Evolutionary conservation across 2,888 invertebrate species (phyloP), one percentile per base, ranked within the genome.

Genomic region (Leucophenga maculata): DNA sequence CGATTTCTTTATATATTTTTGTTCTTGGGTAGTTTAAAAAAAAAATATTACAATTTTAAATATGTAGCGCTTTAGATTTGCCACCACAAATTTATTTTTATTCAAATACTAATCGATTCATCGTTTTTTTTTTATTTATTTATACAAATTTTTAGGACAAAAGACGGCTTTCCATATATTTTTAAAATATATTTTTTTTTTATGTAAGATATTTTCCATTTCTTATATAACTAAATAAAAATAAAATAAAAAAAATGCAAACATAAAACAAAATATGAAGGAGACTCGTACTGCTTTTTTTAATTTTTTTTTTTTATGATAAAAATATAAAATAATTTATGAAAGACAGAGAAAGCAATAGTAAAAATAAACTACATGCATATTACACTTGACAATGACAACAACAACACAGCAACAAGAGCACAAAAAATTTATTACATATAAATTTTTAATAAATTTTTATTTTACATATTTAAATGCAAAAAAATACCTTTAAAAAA

Each of bases 1-100:
- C 50, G 60, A 8, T 52, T 60, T 67, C 39, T 60, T 64, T 11
- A 0, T 74, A 69, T 68, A 68, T 54, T 69, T 65, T 54, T 44
- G 3, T 39, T 22, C 57, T 55, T n/a, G 32, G 8, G 44, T 32
- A 54, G 20, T 26, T 18, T 14, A 55, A 55, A 3, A 55, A n/a
- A 22, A 1, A 11, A 11, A 11, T 39, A 9, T 39, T 54, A 9
- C 20, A 22, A 16, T 22, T 20, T 22, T 20, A 55, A 31, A 32
- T 50, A 8, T 18, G 50, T 16, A 50, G 1, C 6, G 18, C 50
- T 50, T 50, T n/a, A 50, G n/a, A n/a, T 50, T 50, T 39, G 39
- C 39, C 39, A 39, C 39, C 39, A 39, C 39, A 39, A 39, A 39
- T 39, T 39, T 39, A 6, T 26, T 26, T 26, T 2, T 39, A 39